Conservation (phyloP, 2,113 vertebrate species). For the Cololabis saira region DNA sequence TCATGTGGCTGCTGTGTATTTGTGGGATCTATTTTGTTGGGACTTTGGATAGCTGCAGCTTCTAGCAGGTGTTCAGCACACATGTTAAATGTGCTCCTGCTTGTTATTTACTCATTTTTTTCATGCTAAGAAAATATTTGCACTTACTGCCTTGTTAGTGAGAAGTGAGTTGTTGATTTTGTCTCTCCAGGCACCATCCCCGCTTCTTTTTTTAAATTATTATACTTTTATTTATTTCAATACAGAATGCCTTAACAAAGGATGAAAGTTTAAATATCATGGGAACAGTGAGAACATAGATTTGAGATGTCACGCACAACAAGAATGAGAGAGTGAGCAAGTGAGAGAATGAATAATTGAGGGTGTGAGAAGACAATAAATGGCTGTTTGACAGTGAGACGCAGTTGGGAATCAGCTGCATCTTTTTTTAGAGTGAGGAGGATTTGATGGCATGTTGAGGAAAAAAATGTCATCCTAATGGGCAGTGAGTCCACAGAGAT, state of each 20-base stretch:
- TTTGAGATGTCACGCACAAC: background rate
- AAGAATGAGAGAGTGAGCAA: slow-evolving; percentile 3
- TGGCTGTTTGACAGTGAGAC: slow-evolving; percentile 16
- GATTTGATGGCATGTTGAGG: slow-evolving; percentile 58
- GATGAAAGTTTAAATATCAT: slow-evolving; percentile 18
- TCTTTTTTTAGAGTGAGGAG: slow-evolving; percentile 35
- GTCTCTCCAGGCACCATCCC: slow-evolving; percentile 5
- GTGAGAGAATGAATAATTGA: slow-evolving; percentile 10
- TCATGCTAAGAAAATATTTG: slow-evolving; percentile 46
- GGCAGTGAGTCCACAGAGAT: slow-evolving; percentile 45
- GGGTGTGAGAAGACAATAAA: slow-evolving; percentile 16
- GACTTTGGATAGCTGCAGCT: slow-evolving; percentile 39
- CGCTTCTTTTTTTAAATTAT: background rate
- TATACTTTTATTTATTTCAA: slow-evolving; percentile 19
- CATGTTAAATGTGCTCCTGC: slow-evolving; percentile 41
- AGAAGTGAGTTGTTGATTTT: slow-evolving; percentile 30
- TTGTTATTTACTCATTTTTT: slow-evolving; percentile 60
- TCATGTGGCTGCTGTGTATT: slow-evolving; percentile 70
- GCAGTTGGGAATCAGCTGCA: slow-evolving; percentile 25
- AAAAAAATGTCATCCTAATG: slow-evolving; percentile 50
- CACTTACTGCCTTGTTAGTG: slow-evolving; percentile 5
- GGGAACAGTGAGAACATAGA: slow-evolving; percentile 10
- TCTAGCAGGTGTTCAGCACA: slow-evolving; percentile 69
- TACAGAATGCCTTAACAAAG: slow-evolving; percentile 3
- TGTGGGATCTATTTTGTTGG: slow-evolving; percentile 64